Conservation (phyloP, 2,888 invertebrate genomes). For the Ormyrus thymus region DNA sequence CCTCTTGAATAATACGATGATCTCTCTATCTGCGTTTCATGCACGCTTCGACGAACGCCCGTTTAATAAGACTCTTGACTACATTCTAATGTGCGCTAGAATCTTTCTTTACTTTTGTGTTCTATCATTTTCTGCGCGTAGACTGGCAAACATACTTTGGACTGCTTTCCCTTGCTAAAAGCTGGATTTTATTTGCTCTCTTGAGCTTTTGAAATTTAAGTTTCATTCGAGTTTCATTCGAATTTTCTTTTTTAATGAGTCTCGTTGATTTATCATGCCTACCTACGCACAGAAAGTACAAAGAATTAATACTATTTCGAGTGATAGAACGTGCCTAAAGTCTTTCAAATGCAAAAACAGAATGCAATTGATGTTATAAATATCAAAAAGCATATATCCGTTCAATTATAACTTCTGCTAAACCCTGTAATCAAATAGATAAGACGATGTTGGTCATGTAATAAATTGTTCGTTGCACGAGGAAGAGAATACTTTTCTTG, state of each 20-base stretch:
- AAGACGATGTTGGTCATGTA: slow-evolving; percentile 19
- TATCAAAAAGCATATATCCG: background rate
- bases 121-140: slow-evolving; percentile 15
- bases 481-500: too few species aligned
- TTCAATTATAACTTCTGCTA: too few species aligned
- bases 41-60: slow-evolving; percentile 27
- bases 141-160: slow-evolving; percentile 13
- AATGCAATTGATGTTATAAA: background rate
- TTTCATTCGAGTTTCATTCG: too few species aligned
- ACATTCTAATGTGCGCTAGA: background rate
- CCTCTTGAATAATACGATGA: slow-evolving; percentile 29
- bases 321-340: slow-evolving; percentile 53
- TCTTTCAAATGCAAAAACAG: slow-evolving; percentile 37
- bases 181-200: too few species aligned
- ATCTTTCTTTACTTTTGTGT: background rate
- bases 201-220: too few species aligned
- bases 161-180: background rate
- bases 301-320: slow-evolving; percentile 32
- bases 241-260: too few species aligned
- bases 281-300: slow-evolving; percentile 40
- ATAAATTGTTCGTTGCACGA: too few species aligned
- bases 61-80: background rate
- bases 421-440: too few species aligned
- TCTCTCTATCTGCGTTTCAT: slow-evolving; percentile 18
- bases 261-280: background rate